Base-by-base conservation (phyloP, 1,140 invertebrate species). In the Melanaphis sacchari region DNA sequence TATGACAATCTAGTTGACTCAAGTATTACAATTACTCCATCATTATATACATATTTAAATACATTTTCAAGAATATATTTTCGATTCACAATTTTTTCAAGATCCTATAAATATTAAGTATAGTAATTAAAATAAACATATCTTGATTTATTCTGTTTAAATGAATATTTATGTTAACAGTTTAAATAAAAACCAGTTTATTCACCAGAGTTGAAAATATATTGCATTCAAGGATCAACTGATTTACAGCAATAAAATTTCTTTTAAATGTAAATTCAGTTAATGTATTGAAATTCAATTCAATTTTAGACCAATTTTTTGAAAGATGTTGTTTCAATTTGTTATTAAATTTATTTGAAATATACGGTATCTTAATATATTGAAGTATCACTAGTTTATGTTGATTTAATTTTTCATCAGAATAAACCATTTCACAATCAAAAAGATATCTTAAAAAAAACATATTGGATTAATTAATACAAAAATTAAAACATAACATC, bases 371-470 rank as follows among this genome's bases (percentile, higher is more conserved):
- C 36, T 54, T 36, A 54, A 52, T 89, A 36, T 52, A 89, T 9
- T 89, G 49, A 52, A 38, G n/a, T 26, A 52, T n/a, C 3, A 38
- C n/a, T 36, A 8, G 2, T 52, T 89, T 89, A 52, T 46, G 43
- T 1, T 52, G 11, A 36, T 52, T 89, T 46, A 54, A 52, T 46
- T 52, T 89, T 89, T 52, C 31, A 49, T 22, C 36, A 89, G 43
- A 89, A 11, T 89, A 22, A 22, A 52, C 36, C 7, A 52, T 54
- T 41, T 89, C 49, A 89, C 18, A 52, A 11, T 54, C 46, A 89
- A 89, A 89, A 38, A 89, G 49, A 89, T 22, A 89, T 40, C 46
- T 89, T 89, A 36, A 89, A 89, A 89, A 43, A 52, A 52, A 81
- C 26, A 59, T 9, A 59, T 8, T 66, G 3, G 8, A 66, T 66